These are phyloP conservation scores for Loriculus beryllinus DNA, from an alignment of 2,797 vertebrate genomes.

Conservation along the genomic window DNA sequence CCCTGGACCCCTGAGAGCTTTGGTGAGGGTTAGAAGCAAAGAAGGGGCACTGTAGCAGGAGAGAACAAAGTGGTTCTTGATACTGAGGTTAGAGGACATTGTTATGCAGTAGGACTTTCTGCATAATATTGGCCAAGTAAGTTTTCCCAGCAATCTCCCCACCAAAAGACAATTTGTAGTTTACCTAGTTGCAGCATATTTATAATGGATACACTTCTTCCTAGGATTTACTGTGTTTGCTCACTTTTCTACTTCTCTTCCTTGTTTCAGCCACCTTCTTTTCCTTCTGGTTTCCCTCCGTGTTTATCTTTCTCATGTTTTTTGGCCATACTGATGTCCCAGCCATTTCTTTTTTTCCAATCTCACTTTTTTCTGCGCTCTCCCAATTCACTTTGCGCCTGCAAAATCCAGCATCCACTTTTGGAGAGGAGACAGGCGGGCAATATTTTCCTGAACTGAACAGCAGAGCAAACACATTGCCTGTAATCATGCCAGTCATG, in stretches of 20 bases:
- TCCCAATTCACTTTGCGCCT: neutral
- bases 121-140: neutral
- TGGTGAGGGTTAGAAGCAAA: neutral
- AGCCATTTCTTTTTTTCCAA: neutral
- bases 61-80: neutral
- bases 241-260: neutral
- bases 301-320: neutral
- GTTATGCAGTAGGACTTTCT: neutral
- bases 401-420: neutral
- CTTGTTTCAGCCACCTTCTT: neutral
- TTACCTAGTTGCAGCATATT: neutral
- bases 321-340: neutral
- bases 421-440: neutral
- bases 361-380: neutral
- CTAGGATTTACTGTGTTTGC: neutral
- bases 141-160: neutral
- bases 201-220: neutral
- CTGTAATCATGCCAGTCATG: neutral
- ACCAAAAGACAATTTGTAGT: neutral
- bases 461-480: neutral
- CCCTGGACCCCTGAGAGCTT: neutral
- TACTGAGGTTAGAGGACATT: rapidly evolving
- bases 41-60: neutral
- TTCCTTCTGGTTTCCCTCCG: neutral
- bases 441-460: neutral